Evolutionary conservation across 2,888 invertebrate genomes (phyloP), one percentile per base, ranked within the genome.

Genomic region (Pinctada fucata): DNA sequence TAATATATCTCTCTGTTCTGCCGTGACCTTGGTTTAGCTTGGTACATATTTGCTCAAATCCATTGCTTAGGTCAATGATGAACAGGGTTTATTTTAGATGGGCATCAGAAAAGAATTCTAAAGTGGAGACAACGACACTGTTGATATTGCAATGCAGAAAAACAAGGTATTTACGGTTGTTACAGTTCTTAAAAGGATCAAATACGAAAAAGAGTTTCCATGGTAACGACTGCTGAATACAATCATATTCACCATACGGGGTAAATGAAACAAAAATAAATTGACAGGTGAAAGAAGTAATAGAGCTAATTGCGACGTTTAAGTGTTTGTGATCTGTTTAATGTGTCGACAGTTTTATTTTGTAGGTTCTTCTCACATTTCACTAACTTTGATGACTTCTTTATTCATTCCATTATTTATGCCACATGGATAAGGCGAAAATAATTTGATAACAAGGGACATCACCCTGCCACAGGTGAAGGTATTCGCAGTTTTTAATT

Each of bases 241-340:
- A 6, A 58, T 58, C 58, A 10, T 58, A 66, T 49, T 51, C 66
- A 66, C 74, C 50, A 50, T 58, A 66, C 50, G 16, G n/a, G 74
- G 74, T 65, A 63, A 74, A 74, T 74, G 65, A 66, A 74, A 74
- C 49, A 48, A 65, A 74, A 74, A 74, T 66, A 74, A 65, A 63
- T 68, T 8, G 10, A 3, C 47, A 47, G 47, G 47, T 10, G 10
- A 31, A 10, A 47, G 68, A 47, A 13, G 47, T 68, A 68, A 68
- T 68, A 31, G 45, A 3, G 13, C 68, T 68, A 47, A 45, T 47
- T 68, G 3, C 47, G 31, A 47, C 68, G 47, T 47, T 68, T 45
- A 68, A 74, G 66, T 66, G 50, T 50, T 66, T 74, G 51, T 74
- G 49, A 74, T 8, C 64, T 65, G 51, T 51, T 74, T 66, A 49